phyloP scores from a whole-genome alignment of 64 coral and sea anemone genomes.

The Anthopleura sola region DNA sequence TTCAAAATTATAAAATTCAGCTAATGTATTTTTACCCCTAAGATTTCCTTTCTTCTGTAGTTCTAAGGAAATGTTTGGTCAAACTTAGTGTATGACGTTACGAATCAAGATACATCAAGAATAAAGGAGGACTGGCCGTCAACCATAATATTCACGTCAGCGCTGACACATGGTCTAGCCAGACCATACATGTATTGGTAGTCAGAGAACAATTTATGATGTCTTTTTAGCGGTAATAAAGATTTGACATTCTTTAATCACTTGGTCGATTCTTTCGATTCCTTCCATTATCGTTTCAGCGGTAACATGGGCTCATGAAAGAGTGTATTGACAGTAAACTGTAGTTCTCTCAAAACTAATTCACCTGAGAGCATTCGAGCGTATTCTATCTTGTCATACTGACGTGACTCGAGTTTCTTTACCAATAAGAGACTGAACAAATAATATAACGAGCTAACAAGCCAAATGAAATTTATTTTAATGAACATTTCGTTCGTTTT shows the following conservation, averaged over 20 bases:
- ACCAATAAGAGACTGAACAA: background rate
- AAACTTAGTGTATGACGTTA: too few species aligned
- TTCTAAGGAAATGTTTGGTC: too few species aligned
- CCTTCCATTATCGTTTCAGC: background rate
- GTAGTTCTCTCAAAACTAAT: background rate
- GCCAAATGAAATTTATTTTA: background rate
- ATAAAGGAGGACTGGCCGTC: too few species aligned
- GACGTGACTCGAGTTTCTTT: background rate
- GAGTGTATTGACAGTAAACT: too few species aligned
- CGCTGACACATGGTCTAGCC: background rate
- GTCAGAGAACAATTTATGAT: background rate
- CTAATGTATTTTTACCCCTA: too few species aligned
- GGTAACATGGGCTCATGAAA: background rate
- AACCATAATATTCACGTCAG: background rate
- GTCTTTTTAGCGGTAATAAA: background rate
- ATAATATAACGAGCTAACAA: background rate
- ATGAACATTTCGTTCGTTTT: background rate
- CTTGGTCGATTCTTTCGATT: background rate
- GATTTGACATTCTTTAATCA: background rate
- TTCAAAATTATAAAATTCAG: too few species aligned
- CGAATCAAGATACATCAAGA: too few species aligned
- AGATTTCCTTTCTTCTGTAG: too few species aligned
- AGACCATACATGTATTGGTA: background rate
- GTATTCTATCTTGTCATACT: background rate
- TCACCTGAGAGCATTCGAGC: background rate